Conservation (phyloP, 2,113 vertebrate species). For the Ptilorrhoa leucosticta region DNA sequence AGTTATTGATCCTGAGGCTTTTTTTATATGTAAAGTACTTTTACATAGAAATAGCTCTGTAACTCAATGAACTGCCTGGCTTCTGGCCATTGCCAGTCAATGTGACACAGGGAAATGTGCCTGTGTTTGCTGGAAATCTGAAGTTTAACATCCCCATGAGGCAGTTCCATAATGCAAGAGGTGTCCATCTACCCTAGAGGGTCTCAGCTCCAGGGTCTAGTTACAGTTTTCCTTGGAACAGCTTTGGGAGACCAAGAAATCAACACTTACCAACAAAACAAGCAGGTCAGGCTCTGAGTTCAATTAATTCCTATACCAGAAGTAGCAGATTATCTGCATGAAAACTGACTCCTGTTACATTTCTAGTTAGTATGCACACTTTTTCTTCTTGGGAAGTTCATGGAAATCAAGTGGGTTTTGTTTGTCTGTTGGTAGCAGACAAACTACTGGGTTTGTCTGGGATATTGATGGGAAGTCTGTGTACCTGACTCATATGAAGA, state of each 20-base stretch:
- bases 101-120: rapidly evolving
- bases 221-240: neutral
- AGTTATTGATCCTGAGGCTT: neutral
- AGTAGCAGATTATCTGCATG: neutral
- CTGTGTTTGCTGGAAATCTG: neutral
- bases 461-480: neutral
- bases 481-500: neutral
- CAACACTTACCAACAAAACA: neutral
- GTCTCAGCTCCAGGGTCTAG: neutral
- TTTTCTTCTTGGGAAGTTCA: neutral
- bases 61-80: neutral
- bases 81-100: neutral
- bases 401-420: neutral
- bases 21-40: too few relatives aligned
- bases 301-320: neutral
- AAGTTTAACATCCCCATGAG: neutral
- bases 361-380: neutral
- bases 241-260: neutral
- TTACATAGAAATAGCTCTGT: neutral
- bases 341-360: neutral
- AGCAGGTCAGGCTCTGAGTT: neutral
- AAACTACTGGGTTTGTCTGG: too few relatives aligned
- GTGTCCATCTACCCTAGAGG: neutral
- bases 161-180: neutral
- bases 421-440: neutral